phyloP scores from a whole-genome alignment of 2,888 invertebrate species.

The Diploptera punctata region DNA sequence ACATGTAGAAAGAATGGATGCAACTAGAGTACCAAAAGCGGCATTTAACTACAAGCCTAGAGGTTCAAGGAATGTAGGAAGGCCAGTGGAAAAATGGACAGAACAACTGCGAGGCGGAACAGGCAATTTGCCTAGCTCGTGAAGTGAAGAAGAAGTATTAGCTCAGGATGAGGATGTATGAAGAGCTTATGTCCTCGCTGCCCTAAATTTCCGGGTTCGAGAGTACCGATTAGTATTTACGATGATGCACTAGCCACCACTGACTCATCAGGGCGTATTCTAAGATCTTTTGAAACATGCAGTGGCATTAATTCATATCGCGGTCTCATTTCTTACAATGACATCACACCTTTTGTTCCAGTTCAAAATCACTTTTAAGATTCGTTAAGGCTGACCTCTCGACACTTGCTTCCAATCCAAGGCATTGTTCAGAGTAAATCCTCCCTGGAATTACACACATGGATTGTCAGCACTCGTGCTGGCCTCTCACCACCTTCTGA shows the following conservation, averaged over 20 bases:
- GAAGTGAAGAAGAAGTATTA: too few species aligned
- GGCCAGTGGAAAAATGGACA: too few species aligned
- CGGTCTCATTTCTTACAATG: background rate
- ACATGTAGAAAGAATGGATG: too few species aligned
- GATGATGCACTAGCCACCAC: background rate
- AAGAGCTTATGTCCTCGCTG: too few species aligned
- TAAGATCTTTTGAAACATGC: background rate
- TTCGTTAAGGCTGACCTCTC: background rate
- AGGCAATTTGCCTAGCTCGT: too few species aligned
- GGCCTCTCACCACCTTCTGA: background rate
- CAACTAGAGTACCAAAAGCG: too few species aligned
- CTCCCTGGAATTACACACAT: background rate
- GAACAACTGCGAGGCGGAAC: too few species aligned
- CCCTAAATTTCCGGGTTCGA: too few species aligned
- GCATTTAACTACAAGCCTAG: too few species aligned
- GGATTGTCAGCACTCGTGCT: background rate
- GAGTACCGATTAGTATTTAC: too few species aligned
- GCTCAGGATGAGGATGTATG: too few species aligned
- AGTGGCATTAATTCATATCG: background rate
- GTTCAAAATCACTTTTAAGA: background rate
- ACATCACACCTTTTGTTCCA: constrained; percentile 8
- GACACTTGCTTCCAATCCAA: background rate
- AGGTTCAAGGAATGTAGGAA: too few species aligned
- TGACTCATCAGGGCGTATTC: background rate
- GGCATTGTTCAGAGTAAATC: background rate